Conservation (phyloP, 2,888 invertebrate species). For the Dendrolimus pini region DNA sequence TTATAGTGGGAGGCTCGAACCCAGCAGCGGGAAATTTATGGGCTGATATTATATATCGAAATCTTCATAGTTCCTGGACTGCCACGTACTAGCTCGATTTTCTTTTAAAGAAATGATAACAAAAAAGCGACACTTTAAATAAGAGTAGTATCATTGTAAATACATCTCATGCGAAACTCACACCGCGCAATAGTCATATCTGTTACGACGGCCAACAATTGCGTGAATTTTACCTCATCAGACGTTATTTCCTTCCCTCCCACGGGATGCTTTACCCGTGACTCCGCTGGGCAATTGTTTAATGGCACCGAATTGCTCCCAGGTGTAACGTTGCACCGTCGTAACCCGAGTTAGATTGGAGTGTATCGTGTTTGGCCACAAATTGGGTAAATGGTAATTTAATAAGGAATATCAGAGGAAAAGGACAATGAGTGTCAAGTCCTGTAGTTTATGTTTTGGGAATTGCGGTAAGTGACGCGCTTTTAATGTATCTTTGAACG, state of each 20-base stretch:
- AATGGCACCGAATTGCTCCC: slow-evolving; percentile 5
- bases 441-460: too few relatives aligned
- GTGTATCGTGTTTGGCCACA: neutral
- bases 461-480: too few relatives aligned
- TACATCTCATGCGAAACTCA: neutral
- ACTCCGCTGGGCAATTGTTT: slow-evolving; percentile 15
- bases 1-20: too few relatives aligned
- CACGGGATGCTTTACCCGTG: slow-evolving; percentile 24
- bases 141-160: too few relatives aligned
- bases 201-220: slow-evolving; percentile 8
- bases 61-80: too few relatives aligned
- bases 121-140: too few relatives aligned
- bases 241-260: slow-evolving; percentile 55
- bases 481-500: too few relatives aligned
- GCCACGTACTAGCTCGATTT: too few relatives aligned
- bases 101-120: too few relatives aligned
- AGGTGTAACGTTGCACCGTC: slow-evolving; percentile 4
- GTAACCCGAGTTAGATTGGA: neutral
- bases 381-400: neutral
- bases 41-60: too few relatives aligned
- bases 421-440: neutral
- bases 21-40: too few relatives aligned
- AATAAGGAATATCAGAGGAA: neutral
- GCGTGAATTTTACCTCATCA: slow-evolving; percentile 56
- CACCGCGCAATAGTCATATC: neutral